A percentile compares a stretch with the other conserved stretches of the same genome.
These are phyloP conservation scores for Actinia tenebrosa DNA, from an alignment of 64 coral and sea anemone species.

Conservation along the genomic window DNA sequence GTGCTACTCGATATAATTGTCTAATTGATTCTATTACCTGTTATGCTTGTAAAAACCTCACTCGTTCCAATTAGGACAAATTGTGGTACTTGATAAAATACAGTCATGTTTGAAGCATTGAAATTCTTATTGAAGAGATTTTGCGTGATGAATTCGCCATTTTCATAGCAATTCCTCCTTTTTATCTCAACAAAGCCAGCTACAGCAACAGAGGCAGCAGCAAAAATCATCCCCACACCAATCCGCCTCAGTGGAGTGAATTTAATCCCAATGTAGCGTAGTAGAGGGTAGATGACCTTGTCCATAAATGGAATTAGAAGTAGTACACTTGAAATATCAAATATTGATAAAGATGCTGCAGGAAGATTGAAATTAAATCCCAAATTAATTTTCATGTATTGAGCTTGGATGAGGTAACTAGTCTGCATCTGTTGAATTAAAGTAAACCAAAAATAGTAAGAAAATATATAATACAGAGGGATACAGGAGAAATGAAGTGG, in stretches of 20 bases:
- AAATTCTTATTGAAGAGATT: conserved; percentile 10
- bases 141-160: background rate
- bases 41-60: conserved; percentile 25
- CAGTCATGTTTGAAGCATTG: conserved; percentile 50
- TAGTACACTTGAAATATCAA: conserved; percentile 26
- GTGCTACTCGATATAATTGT: no score
- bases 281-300: conserved; percentile 54
- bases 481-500: no score
- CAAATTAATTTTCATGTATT: conserved; percentile 60
- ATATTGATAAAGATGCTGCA: conserved; percentile 46
- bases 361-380: conserved; percentile 20
- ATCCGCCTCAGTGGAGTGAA: conserved; percentile 71
- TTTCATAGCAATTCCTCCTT: conserved; percentile 28
- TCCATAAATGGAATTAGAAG: conserved; percentile 74
- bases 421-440: conserved; percentile 61
- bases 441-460: background rate
- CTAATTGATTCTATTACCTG: conserved; percentile 25
- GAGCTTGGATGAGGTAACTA: conserved; percentile 51
- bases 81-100: conserved; percentile 72
- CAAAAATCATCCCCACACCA: conserved; percentile 68
- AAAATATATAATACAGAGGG: background rate
- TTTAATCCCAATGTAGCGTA: conserved; percentile 39
- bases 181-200: conserved; percentile 61
- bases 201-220: conserved; percentile 46
- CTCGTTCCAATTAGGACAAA: conserved; percentile 59